These are phyloP conservation scores for Mormyrops boulengeri DNA, from an alignment of 2,797 vertebrate species.

Conservation along the genomic window DNA sequence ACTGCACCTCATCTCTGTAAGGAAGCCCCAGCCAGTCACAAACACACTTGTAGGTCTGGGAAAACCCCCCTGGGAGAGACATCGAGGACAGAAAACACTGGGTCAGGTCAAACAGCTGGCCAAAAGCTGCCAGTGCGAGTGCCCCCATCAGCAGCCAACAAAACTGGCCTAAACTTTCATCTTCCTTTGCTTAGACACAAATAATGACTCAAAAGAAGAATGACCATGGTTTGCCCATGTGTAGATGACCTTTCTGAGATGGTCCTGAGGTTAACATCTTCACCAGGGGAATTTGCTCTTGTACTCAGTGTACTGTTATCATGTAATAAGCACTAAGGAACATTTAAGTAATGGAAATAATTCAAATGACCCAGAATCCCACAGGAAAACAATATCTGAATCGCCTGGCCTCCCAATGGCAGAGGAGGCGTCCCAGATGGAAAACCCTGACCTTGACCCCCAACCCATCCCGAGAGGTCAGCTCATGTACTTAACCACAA, in stretches of 20 bases:
- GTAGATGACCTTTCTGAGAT: neutral
- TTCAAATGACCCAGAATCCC: neutral
- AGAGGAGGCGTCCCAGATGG: neutral
- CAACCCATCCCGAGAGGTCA: neutral
- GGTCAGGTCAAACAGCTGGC: neutral
- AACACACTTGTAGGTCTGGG: constrained; percentile 87
- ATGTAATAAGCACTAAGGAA: neutral
- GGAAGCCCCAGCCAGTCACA: constrained; percentile 84
- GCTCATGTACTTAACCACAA: constrained; percentile 69
- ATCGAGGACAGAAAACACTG: neutral
- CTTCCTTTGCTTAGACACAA: neutral
- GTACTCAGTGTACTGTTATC: neutral
- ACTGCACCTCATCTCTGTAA: constrained; percentile 89
- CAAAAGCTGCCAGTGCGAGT: neutral
- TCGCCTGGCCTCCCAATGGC: neutral
- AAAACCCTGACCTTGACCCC: neutral
- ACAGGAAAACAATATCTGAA: neutral
- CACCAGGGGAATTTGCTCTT: neutral
- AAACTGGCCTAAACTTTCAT: neutral
- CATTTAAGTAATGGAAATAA: neutral
- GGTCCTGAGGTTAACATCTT: neutral
- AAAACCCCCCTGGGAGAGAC: constrained; percentile 77
- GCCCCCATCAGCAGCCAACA: neutral
- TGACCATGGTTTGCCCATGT: neutral
- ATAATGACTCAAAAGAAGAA: neutral